Evolutionary conservation across 1,140 invertebrate genomes (phyloP).

Genomic region (Cyclina sinensis): DNA sequence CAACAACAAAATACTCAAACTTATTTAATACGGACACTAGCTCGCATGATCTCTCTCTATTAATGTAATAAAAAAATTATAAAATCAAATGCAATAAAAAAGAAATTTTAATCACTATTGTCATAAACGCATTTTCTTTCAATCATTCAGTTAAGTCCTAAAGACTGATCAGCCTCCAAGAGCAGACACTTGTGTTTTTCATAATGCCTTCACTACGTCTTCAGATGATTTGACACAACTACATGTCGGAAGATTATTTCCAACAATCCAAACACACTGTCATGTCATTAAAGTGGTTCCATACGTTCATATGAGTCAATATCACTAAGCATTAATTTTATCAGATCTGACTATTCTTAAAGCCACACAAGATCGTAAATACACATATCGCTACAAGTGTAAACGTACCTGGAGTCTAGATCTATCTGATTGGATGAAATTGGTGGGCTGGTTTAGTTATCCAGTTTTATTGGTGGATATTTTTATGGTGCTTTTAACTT

Average conservation of each 20-base stretch:
- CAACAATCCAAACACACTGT: background rate
- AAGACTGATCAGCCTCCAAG: too few relatives aligned
- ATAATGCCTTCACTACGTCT: too few relatives aligned
- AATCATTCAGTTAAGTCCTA: too few relatives aligned
- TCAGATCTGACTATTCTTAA: constrained; percentile 8
- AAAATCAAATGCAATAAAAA: too few relatives aligned
- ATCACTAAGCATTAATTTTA: background rate
- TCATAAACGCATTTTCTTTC: too few relatives aligned
- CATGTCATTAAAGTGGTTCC: background rate
- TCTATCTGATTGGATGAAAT: constrained; percentile 19
- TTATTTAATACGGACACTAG: too few relatives aligned
- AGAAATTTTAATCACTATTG: too few relatives aligned
- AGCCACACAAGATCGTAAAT: constrained; percentile 42
- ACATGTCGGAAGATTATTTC: background rate
- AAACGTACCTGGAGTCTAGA: constrained; percentile 12
- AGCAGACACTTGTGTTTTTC: too few relatives aligned
- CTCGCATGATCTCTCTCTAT: too few relatives aligned
- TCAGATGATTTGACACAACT: too few relatives aligned
- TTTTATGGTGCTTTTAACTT: background rate
- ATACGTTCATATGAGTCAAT: background rate
- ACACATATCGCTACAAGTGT: constrained; percentile 1
- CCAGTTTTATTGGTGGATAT: constrained; percentile 10
- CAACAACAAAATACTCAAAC: too few relatives aligned
- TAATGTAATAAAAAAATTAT: too few relatives aligned
- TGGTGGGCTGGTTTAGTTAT: constrained; percentile 9